Percentiles rank a stretch among this genome's conserved stretches.
Evolutionary conservation across 1,140 invertebrate genomes (phyloP).

Genomic region (Penaeus japonicus): DNA sequence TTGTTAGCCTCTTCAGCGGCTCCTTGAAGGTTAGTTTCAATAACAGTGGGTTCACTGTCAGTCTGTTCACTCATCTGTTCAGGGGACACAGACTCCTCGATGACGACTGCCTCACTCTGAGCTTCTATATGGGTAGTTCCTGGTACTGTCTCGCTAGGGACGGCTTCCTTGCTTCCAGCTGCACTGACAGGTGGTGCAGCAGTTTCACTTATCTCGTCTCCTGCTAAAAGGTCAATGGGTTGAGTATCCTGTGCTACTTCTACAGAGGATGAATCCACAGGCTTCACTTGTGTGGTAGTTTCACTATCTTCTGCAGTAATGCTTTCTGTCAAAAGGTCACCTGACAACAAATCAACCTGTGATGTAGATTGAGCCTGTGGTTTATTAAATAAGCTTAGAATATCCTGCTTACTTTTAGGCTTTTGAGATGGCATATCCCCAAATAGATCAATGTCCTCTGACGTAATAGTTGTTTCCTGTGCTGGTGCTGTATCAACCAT

Average conservation of each 20-base stretch:
- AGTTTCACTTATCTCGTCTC: slow-evolving; percentile 4
- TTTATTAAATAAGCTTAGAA: slow-evolving; percentile 61
- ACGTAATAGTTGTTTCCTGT: slow-evolving; percentile 17
- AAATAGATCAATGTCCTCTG: slow-evolving; percentile 60
- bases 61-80: slow-evolving; percentile 58
- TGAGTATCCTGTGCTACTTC: slow-evolving; percentile 9
- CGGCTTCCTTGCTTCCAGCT: slow-evolving; percentile 11
- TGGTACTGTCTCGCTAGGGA: slow-evolving; percentile 1
- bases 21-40: slow-evolving; percentile 49
- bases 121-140: not conserved
- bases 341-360: slow-evolving; percentile 58
- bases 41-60: slow-evolving; percentile 57
- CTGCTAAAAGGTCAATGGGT: not conserved
- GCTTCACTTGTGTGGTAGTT: not conserved
- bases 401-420: slow-evolving; percentile 59
- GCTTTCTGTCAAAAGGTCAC: slow-evolving; percentile 6
- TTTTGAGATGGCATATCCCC: slow-evolving; percentile 56
- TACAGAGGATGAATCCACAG: slow-evolving; percentile 25
- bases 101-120: not conserved
- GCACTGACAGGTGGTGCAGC: not conserved
- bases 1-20: slow-evolving; percentile 31
- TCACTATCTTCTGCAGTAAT: slow-evolving; percentile 1
- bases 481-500: not conserved
- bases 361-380: slow-evolving; percentile 22
- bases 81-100: slow-evolving; percentile 53